These are phyloP conservation scores for Armadillidium nasatum DNA, from an alignment of 1,140 invertebrate genomes.

Conservation along the genomic window DNA sequence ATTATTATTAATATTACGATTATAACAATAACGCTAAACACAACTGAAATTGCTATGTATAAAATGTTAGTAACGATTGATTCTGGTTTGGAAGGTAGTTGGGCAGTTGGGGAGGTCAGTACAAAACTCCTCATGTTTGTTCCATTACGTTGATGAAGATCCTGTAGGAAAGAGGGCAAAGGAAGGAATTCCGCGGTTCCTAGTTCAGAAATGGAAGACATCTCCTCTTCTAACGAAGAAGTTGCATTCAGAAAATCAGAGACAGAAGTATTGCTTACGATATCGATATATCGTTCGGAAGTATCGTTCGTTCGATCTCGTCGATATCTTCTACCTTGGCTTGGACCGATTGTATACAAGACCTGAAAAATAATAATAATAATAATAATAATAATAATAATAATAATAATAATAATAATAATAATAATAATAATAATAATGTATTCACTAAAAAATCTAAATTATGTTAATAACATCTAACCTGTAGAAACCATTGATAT, in stretches of 20 bases:
- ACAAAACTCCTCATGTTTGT: conserved; percentile 41
- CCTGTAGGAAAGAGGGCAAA: conserved; percentile 32
- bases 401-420: no score
- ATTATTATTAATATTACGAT: conserved; percentile 34
- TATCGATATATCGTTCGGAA: no score
- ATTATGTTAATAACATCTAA: conserved; percentile 4
- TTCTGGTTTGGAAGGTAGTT: background rate
- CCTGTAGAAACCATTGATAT: conserved; percentile 52
- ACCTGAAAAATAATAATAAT: conserved; percentile 46
- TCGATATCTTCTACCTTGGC: conserved; percentile 13
- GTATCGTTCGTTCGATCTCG: no score
- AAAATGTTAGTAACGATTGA: conserved; percentile 33
- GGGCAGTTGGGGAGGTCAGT: background rate
- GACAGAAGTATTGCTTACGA: no score
- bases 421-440: no score
- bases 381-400: no score
- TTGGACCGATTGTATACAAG: conserved; percentile 49
- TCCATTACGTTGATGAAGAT: conserved; percentile 34
- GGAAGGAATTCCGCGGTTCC: conserved; percentile 18
- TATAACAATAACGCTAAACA: conserved; percentile 31
- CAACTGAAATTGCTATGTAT: conserved; percentile 33
- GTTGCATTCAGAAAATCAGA: no score
- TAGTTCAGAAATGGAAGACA: background rate
- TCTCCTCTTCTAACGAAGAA: no score
- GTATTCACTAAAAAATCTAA: no score